Conservation (phyloP, 2,113 vertebrate species). For the Xyrauchen texanus region DNA sequence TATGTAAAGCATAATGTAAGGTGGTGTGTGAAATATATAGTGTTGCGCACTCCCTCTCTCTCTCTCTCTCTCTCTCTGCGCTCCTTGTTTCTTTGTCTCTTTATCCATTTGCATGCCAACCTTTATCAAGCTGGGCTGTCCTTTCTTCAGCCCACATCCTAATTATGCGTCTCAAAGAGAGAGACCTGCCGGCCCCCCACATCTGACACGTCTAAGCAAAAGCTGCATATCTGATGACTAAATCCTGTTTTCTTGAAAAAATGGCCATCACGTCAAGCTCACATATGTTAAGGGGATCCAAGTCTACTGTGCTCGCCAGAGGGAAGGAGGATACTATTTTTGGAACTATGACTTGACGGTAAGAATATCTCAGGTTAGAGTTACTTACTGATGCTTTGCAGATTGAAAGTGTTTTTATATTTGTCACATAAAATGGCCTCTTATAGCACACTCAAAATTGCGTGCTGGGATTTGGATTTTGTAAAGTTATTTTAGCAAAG, state of each 20-base stretch:
- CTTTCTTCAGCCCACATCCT: constrained; percentile 76
- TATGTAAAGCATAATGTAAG: constrained; percentile 9
- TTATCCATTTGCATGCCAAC: constrained; percentile 73
- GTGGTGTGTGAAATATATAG: not conserved
- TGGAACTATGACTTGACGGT: constrained; percentile 9
- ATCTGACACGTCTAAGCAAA: constrained; percentile 62
- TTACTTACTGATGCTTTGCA: not conserved
- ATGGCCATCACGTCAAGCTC: constrained; percentile 5
- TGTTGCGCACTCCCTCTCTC: constrained; percentile 34
- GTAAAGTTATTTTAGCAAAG: not conserved
- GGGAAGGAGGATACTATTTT: constrained; percentile 18
- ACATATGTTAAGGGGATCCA: not conserved
- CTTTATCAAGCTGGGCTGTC: constrained; percentile 68
- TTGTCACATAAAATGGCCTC: not conserved
- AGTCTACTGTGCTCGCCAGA: not conserved
- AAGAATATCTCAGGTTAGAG: not conserved
- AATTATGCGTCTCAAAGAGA: constrained; percentile 80
- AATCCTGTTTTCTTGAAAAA: constrained; percentile 34
- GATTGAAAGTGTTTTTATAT: not conserved
- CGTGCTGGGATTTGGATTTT: not conserved
- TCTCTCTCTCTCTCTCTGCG: constrained; percentile 59
- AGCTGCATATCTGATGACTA: constrained; percentile 52
- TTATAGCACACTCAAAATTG: not conserved
- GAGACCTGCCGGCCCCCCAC: constrained; percentile 57
- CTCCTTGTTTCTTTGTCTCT: constrained; percentile 60